These are phyloP conservation scores for Macrotus californicus DNA, from an alignment of 2,113 vertebrate species.

Conservation along the genomic window DNA sequence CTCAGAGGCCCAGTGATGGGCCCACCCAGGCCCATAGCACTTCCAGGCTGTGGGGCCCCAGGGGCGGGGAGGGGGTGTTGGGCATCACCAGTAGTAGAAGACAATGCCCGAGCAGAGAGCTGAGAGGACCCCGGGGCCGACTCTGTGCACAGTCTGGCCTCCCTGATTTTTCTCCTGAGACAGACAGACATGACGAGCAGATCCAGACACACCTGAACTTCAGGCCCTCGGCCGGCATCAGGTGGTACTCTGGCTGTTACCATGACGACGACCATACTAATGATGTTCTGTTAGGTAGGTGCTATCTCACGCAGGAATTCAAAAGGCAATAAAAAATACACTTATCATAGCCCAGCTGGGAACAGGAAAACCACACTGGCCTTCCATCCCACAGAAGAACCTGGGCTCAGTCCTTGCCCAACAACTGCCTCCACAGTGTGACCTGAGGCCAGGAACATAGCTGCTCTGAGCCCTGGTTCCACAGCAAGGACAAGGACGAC, in stretches of 20 bases:
- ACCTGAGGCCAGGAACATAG: neutral
- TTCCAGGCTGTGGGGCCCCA: neutral
- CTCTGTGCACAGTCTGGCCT: neutral
- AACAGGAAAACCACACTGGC: neutral
- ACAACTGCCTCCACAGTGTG: rapidly evolving
- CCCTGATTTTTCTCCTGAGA: neutral
- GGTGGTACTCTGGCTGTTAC: neutral
- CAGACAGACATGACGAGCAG: neutral
- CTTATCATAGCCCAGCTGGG: neutral
- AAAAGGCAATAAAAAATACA: neutral
- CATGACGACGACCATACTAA: neutral
- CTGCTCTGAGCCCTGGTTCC: neutral
- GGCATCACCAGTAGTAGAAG: neutral
- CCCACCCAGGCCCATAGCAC: neutral
- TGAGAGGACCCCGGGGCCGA: neutral
- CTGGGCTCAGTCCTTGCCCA: neutral
- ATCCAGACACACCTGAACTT: neutral
- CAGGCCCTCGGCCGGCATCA: neutral
- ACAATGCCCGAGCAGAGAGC: neutral
- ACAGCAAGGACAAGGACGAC: neutral
- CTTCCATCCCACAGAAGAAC: neutral
- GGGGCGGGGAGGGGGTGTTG: neutral
- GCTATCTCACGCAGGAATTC: neutral
- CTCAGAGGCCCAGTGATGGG: neutral
- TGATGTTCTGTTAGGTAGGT: neutral